Base-by-base conservation (phyloP, 2,888 invertebrate species). In the Ametastegia equiseti region DNA sequence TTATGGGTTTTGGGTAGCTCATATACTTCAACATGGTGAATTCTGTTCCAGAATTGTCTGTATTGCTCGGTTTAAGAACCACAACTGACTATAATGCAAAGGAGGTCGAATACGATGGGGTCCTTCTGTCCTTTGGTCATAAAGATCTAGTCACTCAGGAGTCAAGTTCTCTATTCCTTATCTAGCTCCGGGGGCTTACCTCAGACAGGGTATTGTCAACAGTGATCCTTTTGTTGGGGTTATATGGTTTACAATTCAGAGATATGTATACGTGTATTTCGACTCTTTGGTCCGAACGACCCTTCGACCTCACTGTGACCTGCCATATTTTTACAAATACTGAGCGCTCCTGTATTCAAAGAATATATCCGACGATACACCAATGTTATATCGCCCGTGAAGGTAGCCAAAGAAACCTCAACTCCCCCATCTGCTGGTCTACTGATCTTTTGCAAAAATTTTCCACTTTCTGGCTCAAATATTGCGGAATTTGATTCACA, bases 1-100 rank as follows among this genome's bases (percentile, higher is more conserved):
- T 75, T 75, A 75, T 45, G 50, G 75, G 30, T 3, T 71, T n/a
- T 27, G 47, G 15, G 71, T 71, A 71, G 39, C 39, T 15, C 13
- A 19, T 5, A 13, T 67, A 67, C 39, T 67, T 39, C 23, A 23
- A 54, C n/a, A 13, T 54, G 13, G 50, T 23, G 19, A 75, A 75
- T 54, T 23, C 33, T 4, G 33, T 19, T 36, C 19, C 75, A 75
- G 39, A 63, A 78, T 78, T 78, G 78, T 39, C 78, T 47, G 60
- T 78, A 60, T 78, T 54, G 57, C 54, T 54, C 75, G 75, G n/a
- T 75, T 75, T 75, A 75, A 54, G 75, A 57, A 54, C 36, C 33
- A 57, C 23, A 39, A 60, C 60, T 60, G 39, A 39, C 57, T 60
- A 78, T n/a, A n/a, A n/a, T 78, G 60, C 78, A 78, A 78, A 60